phyloP scores from a whole-genome alignment of 30 jellyfish, hydroid and myxozoan genomes.

The Clytia hemisphaerica region DNA sequence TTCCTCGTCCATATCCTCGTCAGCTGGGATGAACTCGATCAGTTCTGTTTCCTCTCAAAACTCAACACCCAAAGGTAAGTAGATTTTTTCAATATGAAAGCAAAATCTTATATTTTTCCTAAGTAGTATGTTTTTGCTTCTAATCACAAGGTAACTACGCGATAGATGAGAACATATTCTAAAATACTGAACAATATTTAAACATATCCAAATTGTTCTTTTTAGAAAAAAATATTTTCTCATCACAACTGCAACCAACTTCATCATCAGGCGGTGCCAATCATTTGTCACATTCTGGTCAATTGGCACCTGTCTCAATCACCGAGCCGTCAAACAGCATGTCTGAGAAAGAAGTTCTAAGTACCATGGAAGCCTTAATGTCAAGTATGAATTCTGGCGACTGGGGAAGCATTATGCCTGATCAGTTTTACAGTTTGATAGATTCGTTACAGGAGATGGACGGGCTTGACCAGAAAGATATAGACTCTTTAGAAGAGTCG shows the following conservation, averaged over 20 bases:
- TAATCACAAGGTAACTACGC: no score
- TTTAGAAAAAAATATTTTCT: no score
- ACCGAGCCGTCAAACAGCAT: conserved; percentile 9
- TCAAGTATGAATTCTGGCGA: conserved; percentile 77
- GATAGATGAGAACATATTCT: no score
- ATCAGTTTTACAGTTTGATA: conserved; percentile 77
- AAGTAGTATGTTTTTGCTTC: no score
- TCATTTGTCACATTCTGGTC: no score
- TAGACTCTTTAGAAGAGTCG: conserved; percentile 70
- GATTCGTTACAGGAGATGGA: conserved; percentile 79
- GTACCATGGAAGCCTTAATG: conserved; percentile 87
- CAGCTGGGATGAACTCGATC: neutral
- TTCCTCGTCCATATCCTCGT: no score
- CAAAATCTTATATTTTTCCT: no score
- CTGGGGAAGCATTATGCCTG: conserved; percentile 58
- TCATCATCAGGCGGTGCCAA: no score
- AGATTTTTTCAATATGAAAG: no score
- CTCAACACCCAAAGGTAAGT: neutral
- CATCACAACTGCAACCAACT: no score
- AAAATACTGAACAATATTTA: no score
- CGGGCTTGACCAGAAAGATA: conserved; percentile 71
- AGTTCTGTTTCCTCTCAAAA: neutral
- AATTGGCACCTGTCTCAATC: conserved; percentile 9
- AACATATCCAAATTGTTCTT: no score
- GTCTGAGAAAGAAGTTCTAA: conserved; percentile 49